Base-by-base conservation (phyloP, 2,113 vertebrate genomes). In the Strix uralensis region DNA sequence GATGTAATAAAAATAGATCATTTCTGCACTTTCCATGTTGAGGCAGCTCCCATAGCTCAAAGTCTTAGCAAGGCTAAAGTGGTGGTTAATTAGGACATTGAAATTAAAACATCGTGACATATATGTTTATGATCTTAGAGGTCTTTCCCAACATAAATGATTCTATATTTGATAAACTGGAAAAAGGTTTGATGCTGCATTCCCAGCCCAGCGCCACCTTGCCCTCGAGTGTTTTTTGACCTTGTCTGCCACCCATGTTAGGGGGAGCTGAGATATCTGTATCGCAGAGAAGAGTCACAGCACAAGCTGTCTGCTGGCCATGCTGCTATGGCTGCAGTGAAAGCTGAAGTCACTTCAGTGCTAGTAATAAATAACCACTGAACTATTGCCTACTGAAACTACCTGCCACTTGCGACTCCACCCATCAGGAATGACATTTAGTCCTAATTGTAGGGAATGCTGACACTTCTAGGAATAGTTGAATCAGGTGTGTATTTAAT, bases 171-270 rank as follows among this genome's bases (percentile, higher is more conserved):
- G 1, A 51, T 20, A 54, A 73, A 51, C 19, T n/a, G 20, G 11
- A 23, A 47, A 10, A 82, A 54, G 20, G 2, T 34, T 52, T 49
- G 46, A 46, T 74, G 27, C 18, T 70, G 21, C 2, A 2, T 62
- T 77, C 20, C 36, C 17, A 59, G 54, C 10, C 19, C 38, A 80
- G 36, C 8, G 36, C 10, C 19, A 32, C 26, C 18, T 54, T 70
- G 19, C 9, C 46, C 29, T 42, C 1, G 0, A 58, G 42, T 9
- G 42, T 32, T n/a, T 52, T 42, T 47, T 54, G 49, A 25, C 38
- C 30, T 81, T 0, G 0, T 11, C 30, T 49, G 34, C 38, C 36
- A 44, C 47, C 9, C 0, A 0, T 9, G 20, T 9, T 34, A 27
- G 14, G 20, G 25, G 3, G 13, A 40, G 14, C 12, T 61, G 40